phyloP scores from a whole-genome alignment of 2,797 vertebrate genomes.

The Lepus townsendii region DNA sequence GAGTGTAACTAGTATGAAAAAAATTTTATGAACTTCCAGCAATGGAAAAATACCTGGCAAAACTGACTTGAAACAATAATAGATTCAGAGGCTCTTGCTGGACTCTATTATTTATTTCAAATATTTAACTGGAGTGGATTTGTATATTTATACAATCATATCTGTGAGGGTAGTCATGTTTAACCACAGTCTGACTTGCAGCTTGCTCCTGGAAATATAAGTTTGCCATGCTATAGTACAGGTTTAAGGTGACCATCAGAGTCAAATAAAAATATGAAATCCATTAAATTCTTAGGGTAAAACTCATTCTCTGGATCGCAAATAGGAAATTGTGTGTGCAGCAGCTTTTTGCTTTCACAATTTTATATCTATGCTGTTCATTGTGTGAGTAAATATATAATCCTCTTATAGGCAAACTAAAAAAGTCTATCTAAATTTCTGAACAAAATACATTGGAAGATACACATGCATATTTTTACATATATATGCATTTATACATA shows the following conservation, averaged over 20 bases:
- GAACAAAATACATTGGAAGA: slow-evolving; percentile 3
- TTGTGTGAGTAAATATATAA: slow-evolving; percentile 52
- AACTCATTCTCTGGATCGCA: slow-evolving; percentile 69
- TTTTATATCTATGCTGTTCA: slow-evolving; percentile 45
- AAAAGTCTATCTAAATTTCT: not conserved
- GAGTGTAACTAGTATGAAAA: not conserved
- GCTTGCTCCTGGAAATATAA: slow-evolving; percentile 75
- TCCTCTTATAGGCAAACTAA: slow-evolving; percentile 36
- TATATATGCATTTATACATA: not conserved
- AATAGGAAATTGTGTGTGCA: slow-evolving; percentile 54
- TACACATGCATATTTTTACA: not conserved
- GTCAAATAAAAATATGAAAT: slow-evolving; percentile 78
- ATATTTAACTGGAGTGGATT: slow-evolving; percentile 78
- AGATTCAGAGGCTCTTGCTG: slow-evolving; percentile 56
- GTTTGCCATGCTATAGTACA: slow-evolving; percentile 50
- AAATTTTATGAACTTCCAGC: slow-evolving; percentile 44
- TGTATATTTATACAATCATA: slow-evolving; percentile 78
- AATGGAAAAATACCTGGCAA: slow-evolving; percentile 29
- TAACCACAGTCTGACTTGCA: slow-evolving; percentile 70
- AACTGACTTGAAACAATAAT: slow-evolving; percentile 76
- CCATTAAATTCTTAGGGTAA: slow-evolving; percentile 68
- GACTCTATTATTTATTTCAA: slow-evolving; percentile 80
- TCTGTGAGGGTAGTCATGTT: slow-evolving; percentile 61
- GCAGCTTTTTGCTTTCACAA: slow-evolving; percentile 51
- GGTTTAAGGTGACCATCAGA: slow-evolving; percentile 70